Evolutionary conservation across 2,888 invertebrate species (phyloP).

Genomic region (Trissolcus japonicus): DNA sequence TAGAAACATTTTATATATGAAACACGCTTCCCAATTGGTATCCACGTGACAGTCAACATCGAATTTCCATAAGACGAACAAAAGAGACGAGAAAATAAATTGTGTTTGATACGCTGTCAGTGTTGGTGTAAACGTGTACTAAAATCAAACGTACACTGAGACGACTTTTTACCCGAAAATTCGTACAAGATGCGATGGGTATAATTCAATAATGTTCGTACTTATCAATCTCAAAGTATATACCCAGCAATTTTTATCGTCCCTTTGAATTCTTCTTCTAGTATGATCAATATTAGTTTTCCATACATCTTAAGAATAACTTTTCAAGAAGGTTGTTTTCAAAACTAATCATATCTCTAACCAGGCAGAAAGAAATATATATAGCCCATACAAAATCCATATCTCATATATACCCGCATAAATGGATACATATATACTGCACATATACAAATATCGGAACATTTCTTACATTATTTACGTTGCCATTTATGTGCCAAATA

Average conservation of each 20-base stretch:
- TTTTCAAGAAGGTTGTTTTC: too few species aligned
- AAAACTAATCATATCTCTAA: too few species aligned
- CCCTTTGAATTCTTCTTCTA: neutral
- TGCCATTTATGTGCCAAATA: too few species aligned
- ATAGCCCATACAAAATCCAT: too few species aligned
- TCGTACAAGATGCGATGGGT: constrained; percentile 16
- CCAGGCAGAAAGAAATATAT: too few species aligned
- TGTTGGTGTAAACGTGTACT: constrained; percentile 15
- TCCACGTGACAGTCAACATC: constrained; percentile 11
- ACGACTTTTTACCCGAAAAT: constrained; percentile 16
- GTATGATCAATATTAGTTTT: constrained; percentile 33
- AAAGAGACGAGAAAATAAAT: constrained; percentile 27
- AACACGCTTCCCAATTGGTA: neutral
- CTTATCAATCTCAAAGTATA: constrained; percentile 28
- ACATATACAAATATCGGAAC: too few species aligned
- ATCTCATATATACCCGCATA: too few species aligned
- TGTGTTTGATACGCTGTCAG: constrained; percentile 37
- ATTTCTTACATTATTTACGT: too few species aligned
- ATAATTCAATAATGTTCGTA: constrained; percentile 35
- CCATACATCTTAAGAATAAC: constrained; percentile 12
- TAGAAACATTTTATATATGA: neutral
- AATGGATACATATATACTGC: too few species aligned
- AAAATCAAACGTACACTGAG: constrained; percentile 27
- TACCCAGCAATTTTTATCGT: constrained; percentile 21
- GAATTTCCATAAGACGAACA: constrained; percentile 10